Evolutionary conservation across 2,797 vertebrate genomes (phyloP).

Genomic region (Kryptolebias ocellatus): DNA sequence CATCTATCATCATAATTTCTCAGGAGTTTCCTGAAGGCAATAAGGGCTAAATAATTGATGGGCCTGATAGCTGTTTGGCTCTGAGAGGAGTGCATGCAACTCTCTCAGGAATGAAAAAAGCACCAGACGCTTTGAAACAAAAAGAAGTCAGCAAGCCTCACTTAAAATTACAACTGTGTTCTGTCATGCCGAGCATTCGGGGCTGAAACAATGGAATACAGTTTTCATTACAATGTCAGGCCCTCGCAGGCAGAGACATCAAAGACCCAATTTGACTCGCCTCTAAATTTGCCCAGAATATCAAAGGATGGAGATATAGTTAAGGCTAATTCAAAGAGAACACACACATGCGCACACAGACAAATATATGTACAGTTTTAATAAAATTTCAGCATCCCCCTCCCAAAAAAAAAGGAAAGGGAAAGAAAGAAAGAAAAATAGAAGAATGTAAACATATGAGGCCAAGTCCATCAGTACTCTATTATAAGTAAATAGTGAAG

Average conservation of each 20-base stretch:
- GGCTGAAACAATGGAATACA: conserved; percentile 56
- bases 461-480: background rate
- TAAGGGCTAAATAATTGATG: conserved; percentile 71
- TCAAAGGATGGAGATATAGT: conserved; percentile 33
- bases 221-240: conserved; percentile 52
- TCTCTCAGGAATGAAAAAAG: conserved; percentile 45
- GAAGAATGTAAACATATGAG: background rate
- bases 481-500: too few species aligned
- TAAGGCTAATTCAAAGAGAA: conserved; percentile 53
- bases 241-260: conserved; percentile 66
- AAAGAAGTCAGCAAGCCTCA: conserved; percentile 42
- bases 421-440: background rate
- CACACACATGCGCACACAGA: background rate
- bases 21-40: conserved; percentile 58
- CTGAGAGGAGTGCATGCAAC: conserved; percentile 37
- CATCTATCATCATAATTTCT: conserved; percentile 65
- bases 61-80: conserved; percentile 66
- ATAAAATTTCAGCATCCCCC: background rate
- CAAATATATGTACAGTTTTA: background rate
- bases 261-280: conserved; percentile 51
- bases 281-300: conserved; percentile 42
- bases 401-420: too few species aligned
- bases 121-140: conserved; percentile 46
- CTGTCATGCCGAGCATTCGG: conserved; percentile 49
- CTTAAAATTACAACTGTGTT: conserved; percentile 56